Conservation (phyloP, 2,797 vertebrate genomes). For the Sebastes hopkinsi region DNA sequence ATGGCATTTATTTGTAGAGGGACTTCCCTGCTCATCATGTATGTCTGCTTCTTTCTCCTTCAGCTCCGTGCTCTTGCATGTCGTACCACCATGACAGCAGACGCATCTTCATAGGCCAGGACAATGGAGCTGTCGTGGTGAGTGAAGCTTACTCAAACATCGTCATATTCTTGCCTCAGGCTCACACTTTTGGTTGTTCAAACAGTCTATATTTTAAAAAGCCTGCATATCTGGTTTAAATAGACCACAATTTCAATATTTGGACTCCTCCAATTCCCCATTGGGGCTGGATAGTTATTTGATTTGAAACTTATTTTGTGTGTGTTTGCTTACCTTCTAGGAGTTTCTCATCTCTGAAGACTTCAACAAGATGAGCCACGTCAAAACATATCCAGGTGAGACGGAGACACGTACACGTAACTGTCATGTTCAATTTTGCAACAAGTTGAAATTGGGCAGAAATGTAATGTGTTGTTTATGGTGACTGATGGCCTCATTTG, state of each 20-base stretch:
- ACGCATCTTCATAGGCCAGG: conserved; percentile 96
- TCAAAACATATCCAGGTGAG: conserved; percentile 98
- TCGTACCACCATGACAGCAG: conserved; percentile 96
- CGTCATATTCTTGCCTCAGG: not conserved
- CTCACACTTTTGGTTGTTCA: not conserved
- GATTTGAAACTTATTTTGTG: not conserved
- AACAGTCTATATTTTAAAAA: not conserved
- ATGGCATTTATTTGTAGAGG: not conserved
- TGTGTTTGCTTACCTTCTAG: conserved; percentile 69
- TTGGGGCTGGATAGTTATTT: not conserved
- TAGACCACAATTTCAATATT: conserved; percentile 7
- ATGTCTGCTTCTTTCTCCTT: not conserved
- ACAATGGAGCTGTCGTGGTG: conserved; percentile 96
- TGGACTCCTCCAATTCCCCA: conserved; percentile 11
- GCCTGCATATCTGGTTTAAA: conserved; percentile 5
- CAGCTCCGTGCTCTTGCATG: conserved; percentile 94
- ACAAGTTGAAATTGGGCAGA: not conserved
- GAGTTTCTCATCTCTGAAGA: conserved; percentile 98
- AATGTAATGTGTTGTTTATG: not conserved
- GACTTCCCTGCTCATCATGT: not conserved
- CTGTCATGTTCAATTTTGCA: not conserved
- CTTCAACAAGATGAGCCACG: conserved; percentile 98
- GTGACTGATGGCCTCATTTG: not conserved
- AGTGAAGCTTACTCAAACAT: conserved; percentile 53
- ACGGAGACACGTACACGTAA: not conserved